Evolutionary conservation across 2,113 vertebrate genomes (phyloP).

Genomic region (Mobula hypostoma): DNA sequence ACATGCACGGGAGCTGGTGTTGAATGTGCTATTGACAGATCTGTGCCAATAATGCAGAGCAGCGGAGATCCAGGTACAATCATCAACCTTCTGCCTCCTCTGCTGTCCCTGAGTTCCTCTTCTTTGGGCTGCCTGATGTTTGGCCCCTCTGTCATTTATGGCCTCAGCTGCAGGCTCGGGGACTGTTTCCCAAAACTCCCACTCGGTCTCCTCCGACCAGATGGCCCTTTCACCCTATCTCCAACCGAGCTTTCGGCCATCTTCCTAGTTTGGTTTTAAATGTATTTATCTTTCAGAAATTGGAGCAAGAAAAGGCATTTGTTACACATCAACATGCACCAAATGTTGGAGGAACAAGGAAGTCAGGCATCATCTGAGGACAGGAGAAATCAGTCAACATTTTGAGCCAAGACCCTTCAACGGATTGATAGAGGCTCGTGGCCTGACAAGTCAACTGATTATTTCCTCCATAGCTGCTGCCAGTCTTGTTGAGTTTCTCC

Average conservation of each 20-base stretch:
- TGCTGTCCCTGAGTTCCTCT: not conserved
- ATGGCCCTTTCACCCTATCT: not conserved
- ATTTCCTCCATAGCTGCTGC: too few species aligned
- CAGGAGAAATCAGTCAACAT: too few species aligned
- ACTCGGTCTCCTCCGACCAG: not conserved
- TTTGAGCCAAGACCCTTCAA: too few species aligned
- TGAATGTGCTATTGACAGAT: slow-evolving; percentile 4
- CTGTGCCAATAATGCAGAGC: not conserved
- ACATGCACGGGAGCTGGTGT: not conserved
- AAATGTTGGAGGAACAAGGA: too few species aligned
- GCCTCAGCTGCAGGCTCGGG: not conserved
- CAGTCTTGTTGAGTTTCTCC: too few species aligned
- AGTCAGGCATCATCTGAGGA: too few species aligned
- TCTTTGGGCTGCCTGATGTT: not conserved
- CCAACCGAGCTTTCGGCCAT: not conserved
- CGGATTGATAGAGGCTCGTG: too few species aligned
- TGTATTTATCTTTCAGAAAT: too few species aligned
- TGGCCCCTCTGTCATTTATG: not conserved
- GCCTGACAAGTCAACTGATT: too few species aligned
- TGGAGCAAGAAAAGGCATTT: too few species aligned
- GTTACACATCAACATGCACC: too few species aligned
- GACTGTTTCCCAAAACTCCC: not conserved
- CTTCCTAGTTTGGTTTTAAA: not conserved
- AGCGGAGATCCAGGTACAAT: not conserved
- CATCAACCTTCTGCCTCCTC: not conserved